Evolutionary conservation across 2,797 vertebrate species (phyloP).

Genomic region (Parambassis ranga): DNA sequence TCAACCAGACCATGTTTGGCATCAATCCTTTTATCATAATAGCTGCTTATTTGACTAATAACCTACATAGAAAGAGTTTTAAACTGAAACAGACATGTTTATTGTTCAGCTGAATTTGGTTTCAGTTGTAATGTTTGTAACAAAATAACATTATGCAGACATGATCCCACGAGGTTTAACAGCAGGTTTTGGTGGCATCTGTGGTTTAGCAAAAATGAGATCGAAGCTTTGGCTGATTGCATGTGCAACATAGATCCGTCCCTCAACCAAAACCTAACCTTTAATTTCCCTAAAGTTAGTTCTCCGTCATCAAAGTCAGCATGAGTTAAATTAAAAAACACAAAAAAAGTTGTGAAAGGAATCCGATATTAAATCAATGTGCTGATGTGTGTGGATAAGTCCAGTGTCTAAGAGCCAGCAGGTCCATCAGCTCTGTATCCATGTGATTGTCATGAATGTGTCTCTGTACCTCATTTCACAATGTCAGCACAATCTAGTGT

Average conservation of each 20-base stretch:
- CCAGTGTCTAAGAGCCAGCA: too few species aligned
- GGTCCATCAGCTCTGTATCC: not conserved
- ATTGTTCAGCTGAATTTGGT: conserved; percentile 6
- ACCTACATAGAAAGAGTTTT: too few species aligned
- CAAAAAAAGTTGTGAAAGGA: too few species aligned
- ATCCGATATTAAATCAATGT: too few species aligned
- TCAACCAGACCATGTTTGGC: too few species aligned
- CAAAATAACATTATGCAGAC: not conserved
- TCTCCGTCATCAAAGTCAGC: too few species aligned
- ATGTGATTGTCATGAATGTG: conserved; percentile 47
- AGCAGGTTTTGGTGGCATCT: conserved; percentile 13
- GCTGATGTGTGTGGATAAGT: too few species aligned
- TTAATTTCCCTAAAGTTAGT: not conserved
- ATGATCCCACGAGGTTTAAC: not conserved
- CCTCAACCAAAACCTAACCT: not conserved
- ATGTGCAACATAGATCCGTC: conserved; percentile 27
- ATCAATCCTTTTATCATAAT: too few species aligned
- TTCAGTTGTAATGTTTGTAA: not conserved
- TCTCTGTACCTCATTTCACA: not conserved
- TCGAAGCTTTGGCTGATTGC: conserved; percentile 58
- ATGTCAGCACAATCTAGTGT: conserved; percentile 33
- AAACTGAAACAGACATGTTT: too few species aligned
- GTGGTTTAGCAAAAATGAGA: conserved; percentile 53
- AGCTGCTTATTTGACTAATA: too few species aligned
- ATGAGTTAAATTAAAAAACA: too few species aligned